Percentiles rank a stretch among this genome's conserved stretches.
These are phyloP conservation scores for Drosophila auraria DNA, from an alignment of 1,140 invertebrate genomes.

Conservation along the genomic window DNA sequence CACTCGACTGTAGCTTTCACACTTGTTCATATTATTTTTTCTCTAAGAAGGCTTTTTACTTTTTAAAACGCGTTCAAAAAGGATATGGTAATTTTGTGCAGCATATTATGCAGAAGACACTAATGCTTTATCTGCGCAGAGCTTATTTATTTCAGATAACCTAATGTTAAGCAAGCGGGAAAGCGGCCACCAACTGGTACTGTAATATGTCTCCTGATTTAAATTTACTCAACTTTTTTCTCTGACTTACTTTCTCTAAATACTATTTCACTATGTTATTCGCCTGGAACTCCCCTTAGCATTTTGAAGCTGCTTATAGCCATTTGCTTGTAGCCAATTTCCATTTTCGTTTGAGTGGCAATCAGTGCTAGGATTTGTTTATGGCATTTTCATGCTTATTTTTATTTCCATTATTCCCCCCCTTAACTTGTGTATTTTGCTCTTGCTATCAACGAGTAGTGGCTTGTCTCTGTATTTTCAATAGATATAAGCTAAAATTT, in stretches of 20 bases:
- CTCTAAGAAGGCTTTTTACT: too few species aligned
- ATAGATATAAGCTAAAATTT: slow-evolving; percentile 58
- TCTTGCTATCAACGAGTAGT: slow-evolving; percentile 43
- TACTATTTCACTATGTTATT: slow-evolving; percentile 24
- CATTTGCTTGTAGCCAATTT: slow-evolving; percentile 67
- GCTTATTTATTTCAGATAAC: too few species aligned
- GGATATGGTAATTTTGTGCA: too few species aligned
- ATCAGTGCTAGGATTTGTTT: slow-evolving; percentile 62
- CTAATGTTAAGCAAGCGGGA: too few species aligned
- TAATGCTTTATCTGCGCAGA: too few species aligned
- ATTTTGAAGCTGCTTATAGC: slow-evolving; percentile 62
- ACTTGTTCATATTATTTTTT: too few species aligned
- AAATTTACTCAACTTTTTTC: slow-evolving; percentile 25
- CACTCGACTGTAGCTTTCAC: too few species aligned
- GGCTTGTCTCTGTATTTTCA: slow-evolving; percentile 32
- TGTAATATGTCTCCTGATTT: slow-evolving; percentile 17
- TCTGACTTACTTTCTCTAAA: slow-evolving; percentile 12
- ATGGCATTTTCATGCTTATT: slow-evolving; percentile 69
- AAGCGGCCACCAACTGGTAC: background rate
- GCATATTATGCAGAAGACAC: too few species aligned
- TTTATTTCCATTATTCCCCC: slow-evolving; percentile 48
- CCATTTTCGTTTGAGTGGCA: slow-evolving; percentile 70
- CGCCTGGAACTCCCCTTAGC: slow-evolving; percentile 14
- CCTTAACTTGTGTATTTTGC: slow-evolving; percentile 64
- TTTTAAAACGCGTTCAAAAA: too few species aligned